These are phyloP conservation scores for Telmatochromis brachygnathus DNA, from an alignment of 2,113 vertebrate genomes.

Conservation along the genomic window DNA sequence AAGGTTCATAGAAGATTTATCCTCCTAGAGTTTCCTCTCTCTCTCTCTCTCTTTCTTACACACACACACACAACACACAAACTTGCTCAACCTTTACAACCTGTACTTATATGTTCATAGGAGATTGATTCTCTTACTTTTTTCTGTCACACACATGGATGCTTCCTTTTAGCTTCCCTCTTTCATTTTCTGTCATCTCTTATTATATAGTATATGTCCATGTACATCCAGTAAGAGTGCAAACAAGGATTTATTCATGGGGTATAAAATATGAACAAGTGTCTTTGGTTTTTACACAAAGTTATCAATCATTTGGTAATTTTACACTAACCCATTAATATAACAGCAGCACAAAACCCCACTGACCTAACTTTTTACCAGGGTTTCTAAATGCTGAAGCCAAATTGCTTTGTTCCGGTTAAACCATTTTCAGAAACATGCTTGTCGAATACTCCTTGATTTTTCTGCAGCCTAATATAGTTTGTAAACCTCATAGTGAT, in stretches of 20 bases:
- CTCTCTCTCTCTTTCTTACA: neutral
- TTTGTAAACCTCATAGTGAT: neutral
- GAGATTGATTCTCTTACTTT: constrained; percentile 23
- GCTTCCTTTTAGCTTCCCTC: neutral
- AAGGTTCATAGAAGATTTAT: constrained; percentile 5
- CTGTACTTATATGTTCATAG: constrained; percentile 25
- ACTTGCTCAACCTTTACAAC: constrained; percentile 18
- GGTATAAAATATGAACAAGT: neutral
- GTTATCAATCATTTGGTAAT: neutral
- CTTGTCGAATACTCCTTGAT: neutral
- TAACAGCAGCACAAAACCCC: neutral
- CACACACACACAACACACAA: neutral
- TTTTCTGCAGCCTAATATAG: neutral
- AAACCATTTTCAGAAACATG: neutral
- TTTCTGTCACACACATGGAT: neutral
- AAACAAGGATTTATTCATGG: neutral
- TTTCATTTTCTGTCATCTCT: neutral
- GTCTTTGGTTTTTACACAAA: neutral
- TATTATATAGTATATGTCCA: neutral
- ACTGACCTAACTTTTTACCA: neutral
- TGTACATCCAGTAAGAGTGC: neutral
- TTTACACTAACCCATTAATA: neutral
- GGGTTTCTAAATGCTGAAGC: neutral
- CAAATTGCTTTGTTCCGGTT: neutral
- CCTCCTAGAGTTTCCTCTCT: neutral